These are phyloP conservation scores for Zaprionus obscuricornis DNA, from an alignment of 2,888 invertebrate genomes.

Conservation along the genomic window DNA sequence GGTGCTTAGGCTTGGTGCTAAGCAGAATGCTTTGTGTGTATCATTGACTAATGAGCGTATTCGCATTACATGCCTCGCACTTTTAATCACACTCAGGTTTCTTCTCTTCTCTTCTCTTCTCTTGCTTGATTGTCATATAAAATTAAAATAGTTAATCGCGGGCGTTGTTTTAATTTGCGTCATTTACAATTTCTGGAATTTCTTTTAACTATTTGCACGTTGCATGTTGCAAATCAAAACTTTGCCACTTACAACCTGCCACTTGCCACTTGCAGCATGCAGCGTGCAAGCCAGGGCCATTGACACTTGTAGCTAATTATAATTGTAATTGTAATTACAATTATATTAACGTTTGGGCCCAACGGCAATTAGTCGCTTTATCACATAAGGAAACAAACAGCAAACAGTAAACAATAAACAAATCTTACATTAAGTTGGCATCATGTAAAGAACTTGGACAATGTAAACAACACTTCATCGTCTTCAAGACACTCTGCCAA, in stretches of 20 bases:
- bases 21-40: conserved; percentile 56
- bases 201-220: conserved; percentile 23
- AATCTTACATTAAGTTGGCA: too few relatives aligned
- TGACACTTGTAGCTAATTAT: conserved; percentile 55
- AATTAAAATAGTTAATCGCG: conserved; percentile 50
- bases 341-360: conserved; percentile 36
- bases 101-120: background rate
- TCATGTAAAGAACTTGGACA: background rate
- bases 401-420: conserved; percentile 8
- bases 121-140: conserved; percentile 37
- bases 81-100: conserved; percentile 4
- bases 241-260: conserved; percentile 33
- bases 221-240: conserved; percentile 49
- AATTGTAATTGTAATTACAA: conserved; percentile 11
- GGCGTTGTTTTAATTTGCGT: conserved; percentile 23
- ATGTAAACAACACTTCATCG: conserved; percentile 15
- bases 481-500: background rate
- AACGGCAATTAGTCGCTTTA: conserved; percentile 57
- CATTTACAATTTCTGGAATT: conserved; percentile 51
- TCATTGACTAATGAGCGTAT: conserved; percentile 70
- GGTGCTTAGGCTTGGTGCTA: conserved; percentile 42
- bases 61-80: too few relatives aligned
- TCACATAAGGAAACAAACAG: conserved; percentile 40
- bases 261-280: conserved; percentile 10
- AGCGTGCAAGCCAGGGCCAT: conserved; percentile 43